A percentile compares a stretch with the other conserved stretches of the same genome.
Conservation (phyloP, 1,140 invertebrate genomes). For the Gryllus bimaculatus region DNA sequence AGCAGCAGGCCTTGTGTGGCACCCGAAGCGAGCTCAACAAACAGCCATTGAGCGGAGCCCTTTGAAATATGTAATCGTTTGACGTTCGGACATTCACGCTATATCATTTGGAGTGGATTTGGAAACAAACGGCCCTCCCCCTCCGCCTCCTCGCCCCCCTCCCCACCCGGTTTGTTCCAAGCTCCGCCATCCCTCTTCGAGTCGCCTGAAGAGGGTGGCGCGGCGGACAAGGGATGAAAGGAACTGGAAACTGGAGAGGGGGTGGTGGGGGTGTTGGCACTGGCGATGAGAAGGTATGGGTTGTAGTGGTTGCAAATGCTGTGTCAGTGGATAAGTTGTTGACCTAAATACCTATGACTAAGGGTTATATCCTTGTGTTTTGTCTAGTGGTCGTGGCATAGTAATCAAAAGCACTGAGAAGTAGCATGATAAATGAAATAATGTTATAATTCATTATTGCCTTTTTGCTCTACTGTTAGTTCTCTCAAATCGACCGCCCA, state of each 20-base stretch:
- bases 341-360: no score
- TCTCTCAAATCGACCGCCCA: no score
- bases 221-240: neutral
- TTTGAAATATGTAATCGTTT: neutral
- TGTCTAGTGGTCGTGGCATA: no score
- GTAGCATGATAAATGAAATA: no score
- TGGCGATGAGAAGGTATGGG: no score
- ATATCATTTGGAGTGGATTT: neutral
- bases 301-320: no score
- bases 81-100: neutral
- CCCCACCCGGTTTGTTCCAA: neutral
- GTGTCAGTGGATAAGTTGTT: no score
- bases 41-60: neutral
- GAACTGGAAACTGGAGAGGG: neutral
- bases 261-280: no score
- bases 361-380: no score
- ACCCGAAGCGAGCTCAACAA: neutral
- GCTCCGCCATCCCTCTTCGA: neutral
- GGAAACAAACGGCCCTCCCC: neutral
- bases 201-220: neutral
- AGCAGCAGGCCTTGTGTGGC: neutral
- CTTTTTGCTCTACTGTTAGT: no score
- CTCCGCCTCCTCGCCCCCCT: neutral
- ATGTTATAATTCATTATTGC: no score
- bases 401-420: no score